Percentiles rank a stretch among this genome's conserved stretches.
Evolutionary conservation across 2,113 vertebrate species (phyloP).

Genomic region (Leucopternis melanops): DNA sequence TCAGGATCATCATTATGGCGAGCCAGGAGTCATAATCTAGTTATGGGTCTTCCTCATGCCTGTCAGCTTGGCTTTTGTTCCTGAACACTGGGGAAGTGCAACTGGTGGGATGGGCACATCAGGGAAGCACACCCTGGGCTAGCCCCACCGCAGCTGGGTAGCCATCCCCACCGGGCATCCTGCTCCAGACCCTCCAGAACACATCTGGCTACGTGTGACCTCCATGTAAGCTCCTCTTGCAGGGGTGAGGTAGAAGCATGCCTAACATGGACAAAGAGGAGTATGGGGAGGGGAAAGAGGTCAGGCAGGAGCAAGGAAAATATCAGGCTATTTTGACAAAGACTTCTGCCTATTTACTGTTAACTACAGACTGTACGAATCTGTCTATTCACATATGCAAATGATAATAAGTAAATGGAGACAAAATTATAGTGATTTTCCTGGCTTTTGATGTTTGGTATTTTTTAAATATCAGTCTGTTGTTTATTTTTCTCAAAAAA

Average conservation of each 20-base stretch:
- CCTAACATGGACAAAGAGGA: background rate
- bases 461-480: background rate
- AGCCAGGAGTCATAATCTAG: background rate
- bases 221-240: background rate
- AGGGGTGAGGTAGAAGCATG: background rate
- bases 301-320: background rate
- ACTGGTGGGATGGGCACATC: accelerated
- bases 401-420: background rate
- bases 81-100: background rate
- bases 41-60: background rate
- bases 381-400: background rate
- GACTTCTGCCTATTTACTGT: background rate
- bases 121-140: background rate
- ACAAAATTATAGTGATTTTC: background rate
- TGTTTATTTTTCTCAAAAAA: background rate
- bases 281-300: background rate
- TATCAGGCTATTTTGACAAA: background rate
- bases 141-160: background rate
- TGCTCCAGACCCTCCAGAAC: background rate
- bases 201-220: accelerated
- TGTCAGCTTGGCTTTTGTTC: background rate
- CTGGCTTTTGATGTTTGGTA: background rate
- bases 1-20: background rate
- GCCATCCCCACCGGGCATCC: too few relatives aligned
- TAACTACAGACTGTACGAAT: background rate